phyloP scores from a whole-genome alignment of 2,888 invertebrate species.

The Xylota segnis region DNA sequence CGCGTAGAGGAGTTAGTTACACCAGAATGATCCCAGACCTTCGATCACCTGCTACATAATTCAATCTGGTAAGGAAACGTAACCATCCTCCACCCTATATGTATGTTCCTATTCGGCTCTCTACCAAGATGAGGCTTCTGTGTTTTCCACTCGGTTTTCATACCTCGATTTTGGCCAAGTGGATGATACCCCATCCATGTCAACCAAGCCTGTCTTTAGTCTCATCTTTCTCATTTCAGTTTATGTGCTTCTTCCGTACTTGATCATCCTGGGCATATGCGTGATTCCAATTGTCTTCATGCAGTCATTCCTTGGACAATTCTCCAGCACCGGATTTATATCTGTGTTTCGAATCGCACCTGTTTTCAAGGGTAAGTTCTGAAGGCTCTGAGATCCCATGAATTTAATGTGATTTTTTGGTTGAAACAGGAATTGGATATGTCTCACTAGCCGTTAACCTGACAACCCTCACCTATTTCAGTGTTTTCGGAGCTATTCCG shows the following conservation, averaged over 20 bases:
- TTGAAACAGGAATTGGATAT: constrained; percentile 91
- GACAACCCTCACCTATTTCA: constrained; percentile 91
- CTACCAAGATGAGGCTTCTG: no score
- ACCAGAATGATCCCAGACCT: no score
- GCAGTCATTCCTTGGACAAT: constrained; percentile 95
- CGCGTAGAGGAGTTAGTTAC: no score
- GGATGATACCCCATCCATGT: no score
- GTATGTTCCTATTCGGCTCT: no score
- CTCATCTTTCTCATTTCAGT: constrained; percentile 74
- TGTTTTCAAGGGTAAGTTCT: constrained; percentile 32
- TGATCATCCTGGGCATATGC: constrained; percentile 89
- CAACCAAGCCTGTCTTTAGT: not conserved
- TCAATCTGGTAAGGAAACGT: no score
- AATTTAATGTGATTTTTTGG: not conserved
- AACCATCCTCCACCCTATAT: no score
- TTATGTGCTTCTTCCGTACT: constrained; percentile 79
- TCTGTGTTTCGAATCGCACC: constrained; percentile 89
- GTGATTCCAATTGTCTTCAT: constrained; percentile 94
- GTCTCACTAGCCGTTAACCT: constrained; percentile 91
- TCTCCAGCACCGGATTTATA: constrained; percentile 92
- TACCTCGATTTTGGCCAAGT: no score
- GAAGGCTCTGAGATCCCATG: not conserved
- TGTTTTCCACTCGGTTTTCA: no score
- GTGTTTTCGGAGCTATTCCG: constrained; percentile 84
- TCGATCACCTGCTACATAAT: no score